Conservation (phyloP, 2,797 vertebrate species). For the Melanotaenia parkinsoni region DNA sequence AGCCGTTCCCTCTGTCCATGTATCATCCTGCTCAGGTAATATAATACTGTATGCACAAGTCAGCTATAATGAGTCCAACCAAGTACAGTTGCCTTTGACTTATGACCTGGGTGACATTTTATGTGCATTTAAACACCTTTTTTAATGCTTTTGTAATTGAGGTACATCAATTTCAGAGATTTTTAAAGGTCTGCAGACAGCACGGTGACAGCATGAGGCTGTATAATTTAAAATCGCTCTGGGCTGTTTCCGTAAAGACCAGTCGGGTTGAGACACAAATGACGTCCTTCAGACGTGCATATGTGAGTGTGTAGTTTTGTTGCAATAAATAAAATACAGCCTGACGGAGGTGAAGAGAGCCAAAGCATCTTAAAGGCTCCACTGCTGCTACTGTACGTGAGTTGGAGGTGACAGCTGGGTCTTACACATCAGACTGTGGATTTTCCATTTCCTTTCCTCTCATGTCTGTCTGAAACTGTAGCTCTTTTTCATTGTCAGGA, state of each 20-base stretch:
- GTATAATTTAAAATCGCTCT: slow-evolving; percentile 41
- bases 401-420: slow-evolving; percentile 57
- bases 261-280: background rate
- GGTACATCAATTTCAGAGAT: background rate
- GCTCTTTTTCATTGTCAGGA: slow-evolving; percentile 53
- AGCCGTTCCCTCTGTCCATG: background rate
- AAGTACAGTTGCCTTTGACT: slow-evolving; percentile 13
- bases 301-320: slow-evolving; percentile 15
- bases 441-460: slow-evolving; percentile 75
- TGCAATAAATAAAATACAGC: slow-evolving; percentile 47
- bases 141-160: slow-evolving; percentile 25
- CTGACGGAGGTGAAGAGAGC: slow-evolving; percentile 45
- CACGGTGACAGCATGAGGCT: slow-evolving; percentile 25
- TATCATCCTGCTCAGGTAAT: background rate
- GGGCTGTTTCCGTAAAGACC: slow-evolving; percentile 6
- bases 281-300: slow-evolving; percentile 7
- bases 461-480: slow-evolving; percentile 45
- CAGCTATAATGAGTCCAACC: background rate
- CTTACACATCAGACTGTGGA: slow-evolving; percentile 35
- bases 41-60: background rate
- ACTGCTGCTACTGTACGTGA: slow-evolving; percentile 45
- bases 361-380: slow-evolving; percentile 39
- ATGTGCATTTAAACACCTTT: slow-evolving; percentile 18
- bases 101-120: slow-evolving; percentile 15
- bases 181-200: slow-evolving; percentile 33